Percentiles rank a stretch among this genome's conserved stretches.
These are phyloP conservation scores for Myodes glareolus DNA, from an alignment of 2,113 vertebrate genomes.

Conservation along the genomic window DNA sequence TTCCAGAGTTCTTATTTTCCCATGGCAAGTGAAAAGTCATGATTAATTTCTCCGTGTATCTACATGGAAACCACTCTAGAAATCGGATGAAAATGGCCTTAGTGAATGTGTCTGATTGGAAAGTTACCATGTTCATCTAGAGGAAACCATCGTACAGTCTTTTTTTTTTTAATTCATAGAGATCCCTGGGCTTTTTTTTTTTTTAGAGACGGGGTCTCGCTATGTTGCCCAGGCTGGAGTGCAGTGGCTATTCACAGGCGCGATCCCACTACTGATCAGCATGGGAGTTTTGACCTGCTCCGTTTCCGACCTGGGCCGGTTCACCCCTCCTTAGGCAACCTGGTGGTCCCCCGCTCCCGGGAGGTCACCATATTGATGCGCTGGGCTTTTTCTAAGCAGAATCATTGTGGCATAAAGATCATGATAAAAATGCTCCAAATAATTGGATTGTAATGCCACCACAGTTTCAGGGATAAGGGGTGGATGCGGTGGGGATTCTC, in stretches of 20 bases:
- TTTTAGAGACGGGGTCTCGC: too few species aligned
- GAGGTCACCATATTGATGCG: too few species aligned
- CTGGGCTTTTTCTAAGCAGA: background rate
- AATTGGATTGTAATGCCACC: background rate
- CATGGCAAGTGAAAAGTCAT: background rate
- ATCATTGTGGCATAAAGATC: background rate
- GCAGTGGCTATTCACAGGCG: too few species aligned
- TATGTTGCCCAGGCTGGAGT: too few species aligned
- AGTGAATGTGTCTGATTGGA: background rate
- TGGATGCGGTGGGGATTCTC: background rate
- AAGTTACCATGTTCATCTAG: background rate
- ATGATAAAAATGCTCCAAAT: background rate
- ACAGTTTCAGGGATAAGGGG: fast-evolving
- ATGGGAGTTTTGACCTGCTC: too few species aligned
- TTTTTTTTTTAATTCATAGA: background rate
- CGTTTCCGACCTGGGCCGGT: too few species aligned
- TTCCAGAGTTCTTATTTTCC: background rate
- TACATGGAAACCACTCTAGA: background rate
- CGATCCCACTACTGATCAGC: too few species aligned
- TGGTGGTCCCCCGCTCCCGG: too few species aligned
- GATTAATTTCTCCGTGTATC: background rate
- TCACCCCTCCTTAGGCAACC: too few species aligned
- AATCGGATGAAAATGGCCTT: background rate
- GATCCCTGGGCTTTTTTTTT: background rate
- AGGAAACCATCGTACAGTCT: background rate